Percentiles rank a stretch among this genome's conserved stretches.
phyloP scores from a whole-genome alignment of 2,113 vertebrate species.

The Stegastes partitus region DNA sequence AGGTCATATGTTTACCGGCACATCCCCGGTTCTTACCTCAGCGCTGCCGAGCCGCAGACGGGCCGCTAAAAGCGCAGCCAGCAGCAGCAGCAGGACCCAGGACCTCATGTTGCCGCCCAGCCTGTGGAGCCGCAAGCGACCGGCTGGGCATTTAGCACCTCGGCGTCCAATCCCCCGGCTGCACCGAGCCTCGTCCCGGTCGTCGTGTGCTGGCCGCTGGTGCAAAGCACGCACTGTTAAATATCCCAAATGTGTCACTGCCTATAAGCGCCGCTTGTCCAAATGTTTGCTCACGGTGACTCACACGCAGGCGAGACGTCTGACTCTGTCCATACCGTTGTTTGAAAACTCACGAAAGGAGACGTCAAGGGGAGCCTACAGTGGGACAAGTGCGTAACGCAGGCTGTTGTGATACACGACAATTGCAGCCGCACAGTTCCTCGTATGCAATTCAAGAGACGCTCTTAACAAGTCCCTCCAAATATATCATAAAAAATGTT shows the following conservation, averaged over 20 bases:
- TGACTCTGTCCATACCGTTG: slow-evolving; percentile 45
- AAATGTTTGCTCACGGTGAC: slow-evolving; percentile 70
- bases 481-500: slow-evolving; percentile 4
- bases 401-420: not conserved
- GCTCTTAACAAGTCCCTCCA: slow-evolving; percentile 4
- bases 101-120: slow-evolving; percentile 85
- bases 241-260: slow-evolving; percentile 66
- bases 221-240: slow-evolving; percentile 39
- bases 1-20: slow-evolving; percentile 26
- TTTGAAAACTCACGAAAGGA: slow-evolving; percentile 41
- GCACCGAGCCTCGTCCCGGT: slow-evolving; percentile 62
- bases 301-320: slow-evolving; percentile 71
- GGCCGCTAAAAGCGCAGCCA: slow-evolving; percentile 76
- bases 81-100: slow-evolving; percentile 81
- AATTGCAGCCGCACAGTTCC: not conserved
- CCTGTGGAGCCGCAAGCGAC: slow-evolving; percentile 80
- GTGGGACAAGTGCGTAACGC: slow-evolving; percentile 58
- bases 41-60: slow-evolving; percentile 73
- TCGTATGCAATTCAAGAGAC: not conserved
- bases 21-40: slow-evolving; percentile 77
- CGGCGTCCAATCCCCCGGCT: slow-evolving; percentile 68
- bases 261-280: slow-evolving; percentile 34
- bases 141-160: slow-evolving; percentile 81
- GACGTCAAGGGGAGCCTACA: slow-evolving; percentile 21
- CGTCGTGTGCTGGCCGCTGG: slow-evolving; percentile 34